Evolutionary conservation across 2,797 vertebrate species (phyloP).

Genomic region (Tenualosa thibaudeaui): DNA sequence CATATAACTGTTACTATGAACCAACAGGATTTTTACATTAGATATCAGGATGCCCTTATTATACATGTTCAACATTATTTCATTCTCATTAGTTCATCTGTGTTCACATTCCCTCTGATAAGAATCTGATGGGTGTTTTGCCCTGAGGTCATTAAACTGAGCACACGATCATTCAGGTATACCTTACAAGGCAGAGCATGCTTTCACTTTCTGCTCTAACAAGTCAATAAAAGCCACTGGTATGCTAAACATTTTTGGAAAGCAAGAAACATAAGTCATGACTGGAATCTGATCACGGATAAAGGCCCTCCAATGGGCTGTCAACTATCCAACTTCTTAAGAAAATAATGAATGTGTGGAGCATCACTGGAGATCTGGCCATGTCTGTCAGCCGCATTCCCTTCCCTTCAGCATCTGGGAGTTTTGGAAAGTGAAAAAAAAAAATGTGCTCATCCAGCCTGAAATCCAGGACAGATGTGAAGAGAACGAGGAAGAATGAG

Average conservation of each 20-base stretch:
- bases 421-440: slow-evolving; percentile 63
- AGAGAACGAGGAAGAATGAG: slow-evolving; percentile 18
- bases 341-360: slow-evolving; percentile 65
- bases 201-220: slow-evolving; percentile 74
- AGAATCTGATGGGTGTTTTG: background rate
- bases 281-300: slow-evolving; percentile 76
- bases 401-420: slow-evolving; percentile 50
- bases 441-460: slow-evolving; percentile 54
- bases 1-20: background rate
- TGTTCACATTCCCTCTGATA: background rate
- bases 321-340: slow-evolving; percentile 59
- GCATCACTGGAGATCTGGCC: slow-evolving; percentile 40
- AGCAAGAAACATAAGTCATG: slow-evolving; percentile 66
- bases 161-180: slow-evolving; percentile 48
- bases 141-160: slow-evolving; percentile 25
- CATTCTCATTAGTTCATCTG: background rate
- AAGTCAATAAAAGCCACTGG: slow-evolving; percentile 81
- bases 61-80: background rate
- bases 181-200: slow-evolving; percentile 77
- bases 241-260: slow-evolving; percentile 79
- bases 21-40: background rate
- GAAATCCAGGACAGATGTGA: slow-evolving; percentile 65
- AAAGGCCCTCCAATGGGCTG: slow-evolving; percentile 61
- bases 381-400: slow-evolving; percentile 37
- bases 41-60: background rate